A percentile compares a stretch with the other conserved stretches of the same genome.
Evolutionary conservation across 2,888 invertebrate species (phyloP).

Genomic region (Leptopterna dolabrata): DNA sequence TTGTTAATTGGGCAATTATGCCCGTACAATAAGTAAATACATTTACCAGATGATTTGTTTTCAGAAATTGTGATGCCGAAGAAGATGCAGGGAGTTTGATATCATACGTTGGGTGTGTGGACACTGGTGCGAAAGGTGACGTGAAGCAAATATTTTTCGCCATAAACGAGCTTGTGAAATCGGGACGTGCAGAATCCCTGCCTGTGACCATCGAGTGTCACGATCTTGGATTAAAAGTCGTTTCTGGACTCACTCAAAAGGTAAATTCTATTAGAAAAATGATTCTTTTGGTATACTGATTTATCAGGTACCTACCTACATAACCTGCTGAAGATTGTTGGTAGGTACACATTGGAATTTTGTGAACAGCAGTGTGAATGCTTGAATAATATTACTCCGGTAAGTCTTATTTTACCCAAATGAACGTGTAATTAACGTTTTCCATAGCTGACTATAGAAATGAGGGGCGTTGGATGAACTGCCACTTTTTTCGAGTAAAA

Average conservation of each 20-base stretch:
- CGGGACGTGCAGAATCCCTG: slow-evolving; percentile 64
- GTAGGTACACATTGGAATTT: too few relatives aligned
- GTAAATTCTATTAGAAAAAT: slow-evolving; percentile 64
- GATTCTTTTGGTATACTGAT: slow-evolving; percentile 20
- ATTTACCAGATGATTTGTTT: background rate
- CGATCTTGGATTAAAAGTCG: slow-evolving; percentile 70
- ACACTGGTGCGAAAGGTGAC: slow-evolving; percentile 69
- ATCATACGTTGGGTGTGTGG: slow-evolving; percentile 69
- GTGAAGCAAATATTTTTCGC: slow-evolving; percentile 71
- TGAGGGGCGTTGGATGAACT: too few relatives aligned
- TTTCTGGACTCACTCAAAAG: slow-evolving; percentile 66
- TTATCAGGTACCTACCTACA: too few relatives aligned
- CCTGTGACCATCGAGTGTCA: slow-evolving; percentile 69
- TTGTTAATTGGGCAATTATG: too few relatives aligned
- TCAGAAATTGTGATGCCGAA: background rate
- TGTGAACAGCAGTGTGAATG: too few relatives aligned
- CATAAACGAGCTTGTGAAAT: slow-evolving; percentile 66
- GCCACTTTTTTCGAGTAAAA: too few relatives aligned
- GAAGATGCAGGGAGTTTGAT: slow-evolving; percentile 61
- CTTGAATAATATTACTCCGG: too few relatives aligned
- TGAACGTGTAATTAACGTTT: too few relatives aligned
- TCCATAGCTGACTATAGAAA: too few relatives aligned
- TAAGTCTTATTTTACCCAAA: too few relatives aligned
- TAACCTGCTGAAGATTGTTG: too few relatives aligned
- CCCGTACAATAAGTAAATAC: too few relatives aligned